Evolutionary conservation across 2,888 invertebrate species (phyloP).

Genomic region (Ptilodon capucinus): DNA sequence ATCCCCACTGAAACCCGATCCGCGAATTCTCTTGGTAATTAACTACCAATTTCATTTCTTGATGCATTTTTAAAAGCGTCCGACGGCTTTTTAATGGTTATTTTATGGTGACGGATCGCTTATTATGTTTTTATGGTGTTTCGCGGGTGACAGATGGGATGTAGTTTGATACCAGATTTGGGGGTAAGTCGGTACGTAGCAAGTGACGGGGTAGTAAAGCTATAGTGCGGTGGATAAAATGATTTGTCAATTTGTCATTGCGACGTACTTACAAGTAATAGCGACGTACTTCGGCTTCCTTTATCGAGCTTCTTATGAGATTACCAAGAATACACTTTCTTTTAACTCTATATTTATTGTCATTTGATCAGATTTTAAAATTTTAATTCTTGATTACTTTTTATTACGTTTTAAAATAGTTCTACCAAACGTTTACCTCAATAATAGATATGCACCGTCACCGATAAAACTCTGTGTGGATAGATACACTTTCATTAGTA

Average conservation of each 20-base stretch:
- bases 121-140: conserved; percentile 79
- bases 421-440: too few relatives aligned
- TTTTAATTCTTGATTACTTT: too few relatives aligned
- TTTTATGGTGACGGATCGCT: conserved; percentile 82
- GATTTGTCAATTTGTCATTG: too few relatives aligned
- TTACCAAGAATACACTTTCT: too few relatives aligned
- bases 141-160: conserved; percentile 76
- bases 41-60: conserved; percentile 81
- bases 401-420: too few relatives aligned
- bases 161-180: conserved; percentile 79
- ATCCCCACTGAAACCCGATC: conserved; percentile 69
- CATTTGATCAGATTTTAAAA: too few relatives aligned
- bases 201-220: neutral
- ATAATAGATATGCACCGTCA: too few relatives aligned
- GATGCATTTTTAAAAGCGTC: conserved; percentile 81
- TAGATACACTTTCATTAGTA: too few relatives aligned
- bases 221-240: neutral
- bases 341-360: too few relatives aligned
- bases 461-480: too few relatives aligned
- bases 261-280: too few relatives aligned
- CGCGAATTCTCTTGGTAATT: conserved; percentile 79
- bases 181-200: conserved; percentile 38
- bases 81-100: conserved; percentile 81
- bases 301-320: too few relatives aligned
- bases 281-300: neutral